A percentile compares a stretch with the other conserved stretches of the same genome.
phyloP scores from a whole-genome alignment of 2,113 vertebrate species.

The Myotis davidii region DNA sequence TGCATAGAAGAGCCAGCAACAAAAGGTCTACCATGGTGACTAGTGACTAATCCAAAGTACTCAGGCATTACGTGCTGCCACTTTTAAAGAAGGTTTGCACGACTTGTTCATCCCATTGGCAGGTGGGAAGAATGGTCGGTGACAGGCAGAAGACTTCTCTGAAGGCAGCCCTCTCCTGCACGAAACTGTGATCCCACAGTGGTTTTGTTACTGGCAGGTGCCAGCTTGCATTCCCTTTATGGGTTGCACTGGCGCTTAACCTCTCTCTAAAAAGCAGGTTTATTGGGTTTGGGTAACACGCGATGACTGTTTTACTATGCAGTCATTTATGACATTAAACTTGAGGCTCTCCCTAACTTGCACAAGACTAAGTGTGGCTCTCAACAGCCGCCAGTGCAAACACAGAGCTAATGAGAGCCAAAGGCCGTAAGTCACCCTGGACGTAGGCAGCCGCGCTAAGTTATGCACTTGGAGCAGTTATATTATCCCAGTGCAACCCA shows the following conservation, averaged over 20 bases:
- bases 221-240: neutral
- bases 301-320: neutral
- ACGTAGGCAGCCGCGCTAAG: neutral
- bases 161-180: neutral
- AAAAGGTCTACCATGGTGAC: neutral
- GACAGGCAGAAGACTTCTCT: neutral
- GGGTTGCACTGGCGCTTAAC: neutral
- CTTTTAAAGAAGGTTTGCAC: neutral
- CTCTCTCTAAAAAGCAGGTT: neutral
- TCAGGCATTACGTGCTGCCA: neutral
- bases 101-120: neutral
- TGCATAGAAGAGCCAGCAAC: neutral
- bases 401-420: neutral
- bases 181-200: neutral
- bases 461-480: neutral
- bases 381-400: neutral
- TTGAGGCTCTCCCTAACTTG: neutral
- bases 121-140: neutral
- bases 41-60: neutral
- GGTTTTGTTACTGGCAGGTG: neutral
- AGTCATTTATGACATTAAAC: neutral
- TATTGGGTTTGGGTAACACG: neutral
- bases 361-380: neutral
- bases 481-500: constrained; percentile 8
- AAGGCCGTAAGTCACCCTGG: rapidly evolving